Evolutionary conservation across 2,797 vertebrate species (phyloP).

Genomic region (Miichthys miiuy): DNA sequence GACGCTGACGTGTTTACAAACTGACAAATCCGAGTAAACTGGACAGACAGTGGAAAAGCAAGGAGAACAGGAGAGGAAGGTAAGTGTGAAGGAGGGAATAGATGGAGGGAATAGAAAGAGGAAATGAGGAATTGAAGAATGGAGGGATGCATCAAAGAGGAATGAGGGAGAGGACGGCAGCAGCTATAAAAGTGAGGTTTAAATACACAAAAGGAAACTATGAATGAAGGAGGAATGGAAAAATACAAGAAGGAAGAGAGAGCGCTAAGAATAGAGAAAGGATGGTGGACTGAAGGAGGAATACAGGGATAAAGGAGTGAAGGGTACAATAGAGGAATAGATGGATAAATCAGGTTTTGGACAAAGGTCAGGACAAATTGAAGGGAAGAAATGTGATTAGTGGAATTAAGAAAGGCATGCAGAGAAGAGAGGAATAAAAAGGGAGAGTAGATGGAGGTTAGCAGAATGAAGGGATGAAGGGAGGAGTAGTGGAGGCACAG

Average conservation of each 20-base stretch:
- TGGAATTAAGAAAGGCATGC: neutral
- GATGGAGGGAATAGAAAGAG: neutral
- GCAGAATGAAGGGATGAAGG: neutral
- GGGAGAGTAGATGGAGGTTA: neutral
- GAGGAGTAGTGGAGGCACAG: neutral
- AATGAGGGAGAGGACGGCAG: neutral
- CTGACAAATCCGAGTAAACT: neutral
- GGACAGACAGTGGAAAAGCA: neutral
- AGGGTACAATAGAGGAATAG: neutral
- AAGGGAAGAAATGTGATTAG: neutral
- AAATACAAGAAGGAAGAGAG: neutral
- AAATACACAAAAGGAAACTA: neutral
- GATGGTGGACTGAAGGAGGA: neutral
- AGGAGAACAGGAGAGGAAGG: neutral
- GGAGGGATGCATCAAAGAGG: neutral
- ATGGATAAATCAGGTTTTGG: neutral
- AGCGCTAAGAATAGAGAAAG: neutral
- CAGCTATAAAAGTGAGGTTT: neutral
- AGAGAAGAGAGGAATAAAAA: neutral
- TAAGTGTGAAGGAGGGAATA: neutral
- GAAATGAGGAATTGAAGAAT: neutral
- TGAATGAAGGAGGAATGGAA: neutral
- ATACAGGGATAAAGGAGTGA: neutral
- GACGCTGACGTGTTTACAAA: too few species aligned
- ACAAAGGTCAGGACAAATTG: neutral